Base-by-base conservation (phyloP, 92 coral and sea anemone genomes). In the Paramuricea clavata region DNA sequence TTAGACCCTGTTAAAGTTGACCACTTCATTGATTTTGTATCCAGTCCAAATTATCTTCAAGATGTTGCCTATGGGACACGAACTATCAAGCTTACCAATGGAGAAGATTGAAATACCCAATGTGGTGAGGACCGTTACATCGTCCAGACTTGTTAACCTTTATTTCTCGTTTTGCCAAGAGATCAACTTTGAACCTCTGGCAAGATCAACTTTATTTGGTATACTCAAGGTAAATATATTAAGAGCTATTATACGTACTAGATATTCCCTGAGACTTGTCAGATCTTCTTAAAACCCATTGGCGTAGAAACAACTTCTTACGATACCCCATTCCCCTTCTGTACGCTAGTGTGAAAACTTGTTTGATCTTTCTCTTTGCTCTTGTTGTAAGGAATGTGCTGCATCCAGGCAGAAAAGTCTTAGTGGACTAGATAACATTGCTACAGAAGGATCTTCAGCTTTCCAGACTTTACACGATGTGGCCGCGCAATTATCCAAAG, bases 11-110 rank as follows among this genome's bases (percentile, higher is more conserved):
- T 60, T 19, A 73, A 81, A 25, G 78, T 88, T 11, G 91, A 88
- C 76, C 91, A 88, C 64, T 73, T 74, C 62, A 52, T 82, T 34
- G 83, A 88, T 62, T 88, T 88, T 32, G 30, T 88, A 25, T 81
- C 91, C 8, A 88, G 91, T 39, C 93, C 93, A 33, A 81, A 82
- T 54, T 90, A 70, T 69, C 60, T 90, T 2, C 91, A 92, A 70
- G 93, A 90, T 79, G 92, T 90, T 52, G 92, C 93, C 52, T 90
- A 86, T 71, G 93, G 93, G 17, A 89, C 94, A 27, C 85, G 82
- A 50, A 81, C 62, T 30, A 57, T 92, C n/a, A 90, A 71, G 76
- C 91, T 92, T 34, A 82, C 87, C 19, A 85, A 83, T 49, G 93
- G 95, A 49, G 85, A 77, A 69, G 81, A 54, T 90, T 30, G 93